Conservation (phyloP, 2,113 vertebrate genomes). For the Tetrax tetrax region DNA sequence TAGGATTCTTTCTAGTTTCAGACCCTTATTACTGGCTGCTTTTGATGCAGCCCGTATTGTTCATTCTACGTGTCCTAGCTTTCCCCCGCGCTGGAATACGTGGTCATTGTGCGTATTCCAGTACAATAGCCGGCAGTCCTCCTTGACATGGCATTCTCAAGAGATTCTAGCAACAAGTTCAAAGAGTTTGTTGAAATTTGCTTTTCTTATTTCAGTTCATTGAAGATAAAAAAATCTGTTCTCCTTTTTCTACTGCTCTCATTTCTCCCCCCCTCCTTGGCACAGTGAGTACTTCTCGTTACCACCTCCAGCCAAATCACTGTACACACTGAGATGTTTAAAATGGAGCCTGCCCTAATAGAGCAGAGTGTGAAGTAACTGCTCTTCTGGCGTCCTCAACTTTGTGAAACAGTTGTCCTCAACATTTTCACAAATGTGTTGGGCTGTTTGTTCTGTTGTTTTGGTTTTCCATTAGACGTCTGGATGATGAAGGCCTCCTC, state of each 20-base stretch:
- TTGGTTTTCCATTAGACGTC: conserved; percentile 27
- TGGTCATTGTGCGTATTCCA: neutral
- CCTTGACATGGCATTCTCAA: neutral
- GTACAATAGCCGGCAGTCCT: conserved; percentile 1
- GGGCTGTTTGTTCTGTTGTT: conserved; percentile 38
- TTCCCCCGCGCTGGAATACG: neutral
- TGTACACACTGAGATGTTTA: conserved; percentile 56
- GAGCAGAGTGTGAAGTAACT: conserved; percentile 58
- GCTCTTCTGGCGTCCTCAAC: conserved; percentile 59
- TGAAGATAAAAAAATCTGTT: conserved; percentile 51
- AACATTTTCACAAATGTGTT: conserved; percentile 34
- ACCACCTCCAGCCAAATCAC: conserved; percentile 66
- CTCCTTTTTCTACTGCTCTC: neutral
- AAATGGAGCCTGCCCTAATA: conserved; percentile 61
- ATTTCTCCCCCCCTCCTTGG: conserved; percentile 26
- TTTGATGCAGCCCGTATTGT: conserved; percentile 37
- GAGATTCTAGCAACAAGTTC: conserved; percentile 52
- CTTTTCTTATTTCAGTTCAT: conserved; percentile 50
- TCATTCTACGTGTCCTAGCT: conserved; percentile 21
- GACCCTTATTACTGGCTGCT: conserved; percentile 51
- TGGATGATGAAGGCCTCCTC: conserved; percentile 14
- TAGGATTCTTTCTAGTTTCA: conserved; percentile 53
- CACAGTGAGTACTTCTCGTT: conserved; percentile 37
- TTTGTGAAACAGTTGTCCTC: conserved; percentile 65
- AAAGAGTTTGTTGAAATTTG: conserved; percentile 57